Percentiles rank a stretch among this genome's conserved stretches.
These are phyloP conservation scores for Oophaga sylvatica DNA, from an alignment of 2,797 vertebrate genomes.

Conservation along the genomic window DNA sequence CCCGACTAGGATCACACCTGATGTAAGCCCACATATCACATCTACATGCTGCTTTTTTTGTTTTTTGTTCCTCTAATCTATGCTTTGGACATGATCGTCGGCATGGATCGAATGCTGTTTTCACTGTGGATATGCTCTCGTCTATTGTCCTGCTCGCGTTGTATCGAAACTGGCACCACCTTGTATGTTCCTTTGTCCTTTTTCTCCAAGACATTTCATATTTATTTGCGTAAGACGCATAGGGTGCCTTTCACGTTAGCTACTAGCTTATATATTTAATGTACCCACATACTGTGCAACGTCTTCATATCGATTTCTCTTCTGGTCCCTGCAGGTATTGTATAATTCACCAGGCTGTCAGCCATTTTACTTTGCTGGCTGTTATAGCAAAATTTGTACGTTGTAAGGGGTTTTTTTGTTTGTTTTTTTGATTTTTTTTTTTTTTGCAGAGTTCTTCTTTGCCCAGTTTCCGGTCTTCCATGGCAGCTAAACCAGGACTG, in stretches of 20 bases:
- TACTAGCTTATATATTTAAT: slow-evolving; percentile 25
- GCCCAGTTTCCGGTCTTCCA: too few relatives aligned
- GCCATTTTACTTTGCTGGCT: neutral
- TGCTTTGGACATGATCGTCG: slow-evolving; percentile 11
- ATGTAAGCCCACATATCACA: slow-evolving; percentile 27
- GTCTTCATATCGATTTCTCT: neutral
- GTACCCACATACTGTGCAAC: neutral
- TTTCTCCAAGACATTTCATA: slow-evolving; percentile 52
- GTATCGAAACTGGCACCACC: slow-evolving; percentile 23
- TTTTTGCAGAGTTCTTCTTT: neutral
- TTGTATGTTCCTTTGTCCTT: neutral
- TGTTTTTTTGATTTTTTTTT: neutral
- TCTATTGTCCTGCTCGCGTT: slow-evolving; percentile 3
- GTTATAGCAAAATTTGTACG: neutral
- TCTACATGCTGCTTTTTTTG: slow-evolving; percentile 53
- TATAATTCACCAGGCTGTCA: slow-evolving; percentile 14
- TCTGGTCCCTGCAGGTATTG: slow-evolving; percentile 7
- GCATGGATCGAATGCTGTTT: slow-evolving; percentile 38
- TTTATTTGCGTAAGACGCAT: slow-evolving; percentile 55
- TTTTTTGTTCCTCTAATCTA: slow-evolving; percentile 4
- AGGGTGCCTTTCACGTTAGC: slow-evolving; percentile 19
- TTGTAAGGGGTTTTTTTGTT: neutral
- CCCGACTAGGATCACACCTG: neutral
- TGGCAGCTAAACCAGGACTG: too few relatives aligned
- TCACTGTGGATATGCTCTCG: slow-evolving; percentile 39